Base-by-base conservation (phyloP, 2,888 invertebrate species). In the Idaea biselata region DNA sequence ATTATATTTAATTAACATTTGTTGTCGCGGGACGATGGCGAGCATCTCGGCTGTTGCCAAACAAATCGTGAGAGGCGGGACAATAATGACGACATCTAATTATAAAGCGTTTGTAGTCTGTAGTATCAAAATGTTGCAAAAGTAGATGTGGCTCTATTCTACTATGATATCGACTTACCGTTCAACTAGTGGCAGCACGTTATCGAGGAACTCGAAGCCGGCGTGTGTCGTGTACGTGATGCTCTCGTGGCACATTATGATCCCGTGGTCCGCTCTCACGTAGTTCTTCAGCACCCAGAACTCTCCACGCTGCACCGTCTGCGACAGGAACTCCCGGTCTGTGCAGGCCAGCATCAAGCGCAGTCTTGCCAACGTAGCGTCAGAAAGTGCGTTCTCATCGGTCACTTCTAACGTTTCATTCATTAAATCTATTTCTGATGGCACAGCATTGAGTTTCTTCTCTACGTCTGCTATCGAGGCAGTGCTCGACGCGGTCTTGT, bases 221-320 rank as follows among this genome's bases (percentile, higher is more conserved):
- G 97, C 97, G 86, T 98, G 98, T 16, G 98, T 98, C 53, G 98
- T 97, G 81, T 98, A 97, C 0, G 98, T 98, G 70, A 98, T 94
- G 72, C 95, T 95, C 87, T 97, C 97, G 87, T 97, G 96, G 87
- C 97, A 97, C 79, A 92, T 93, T 60, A 96, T 83, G 57, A 90
- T 84, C 17, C 94, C 94, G 76, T 95, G 95, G 65, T 95, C 95
- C 64, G 97, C 96, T 55, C 94, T 94, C 71, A 97, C 94, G 82
- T 96, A 97, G 90, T 98, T 97, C 88, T 97, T 96, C 66, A 98
- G 91, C 74, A 97, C 97, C 97, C 97, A 97, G 84, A 96, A 97
- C 77, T 96, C 96, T 18, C 96, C 96, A 1, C 96, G 94, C 79
- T 96, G 96, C 62, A 94, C 88, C 57, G 94, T 95, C 74, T 94